phyloP scores from a whole-genome alignment of 2,113 vertebrate genomes.

The Pseudonaja textilis region DNA sequence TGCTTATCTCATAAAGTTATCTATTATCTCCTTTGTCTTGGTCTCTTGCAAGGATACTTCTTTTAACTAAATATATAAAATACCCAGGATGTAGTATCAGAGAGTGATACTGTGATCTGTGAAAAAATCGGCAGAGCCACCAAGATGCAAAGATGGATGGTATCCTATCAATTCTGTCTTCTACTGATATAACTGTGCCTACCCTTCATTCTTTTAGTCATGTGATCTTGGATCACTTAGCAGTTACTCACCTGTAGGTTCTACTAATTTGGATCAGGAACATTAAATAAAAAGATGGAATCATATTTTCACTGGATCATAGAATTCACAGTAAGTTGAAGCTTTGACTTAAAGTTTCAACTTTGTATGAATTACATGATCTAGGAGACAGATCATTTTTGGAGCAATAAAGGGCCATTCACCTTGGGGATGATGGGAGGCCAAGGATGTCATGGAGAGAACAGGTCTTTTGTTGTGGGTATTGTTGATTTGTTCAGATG shows the following conservation, averaged over 20 bases:
- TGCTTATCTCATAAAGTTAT: not conserved
- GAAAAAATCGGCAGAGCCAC: not conserved
- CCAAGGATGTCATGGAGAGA: not conserved
- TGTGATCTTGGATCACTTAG: not conserved
- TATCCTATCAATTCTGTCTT: not conserved
- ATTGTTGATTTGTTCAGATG: not conserved
- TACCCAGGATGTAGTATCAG: not conserved
- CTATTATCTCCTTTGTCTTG: not conserved
- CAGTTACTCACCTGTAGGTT: not conserved
- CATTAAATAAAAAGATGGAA: not conserved
- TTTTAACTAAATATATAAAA: not conserved
- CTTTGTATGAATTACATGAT: not conserved
- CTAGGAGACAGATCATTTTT: not conserved
- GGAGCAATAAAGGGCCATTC: not conserved
- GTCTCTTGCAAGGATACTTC: not conserved
- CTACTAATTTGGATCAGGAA: not conserved
- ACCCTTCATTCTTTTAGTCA: not conserved
- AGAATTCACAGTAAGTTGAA: not conserved
- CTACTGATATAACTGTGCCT: not conserved
- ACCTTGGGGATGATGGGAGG: not conserved
- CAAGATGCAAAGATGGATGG: not conserved
- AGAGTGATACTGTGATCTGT: not conserved
- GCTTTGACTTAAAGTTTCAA: not conserved
- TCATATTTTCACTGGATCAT: not conserved
- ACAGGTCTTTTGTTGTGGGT: not conserved